phyloP scores from a whole-genome alignment of 2,797 vertebrate genomes.

The Aeoliscus strigatus region DNA sequence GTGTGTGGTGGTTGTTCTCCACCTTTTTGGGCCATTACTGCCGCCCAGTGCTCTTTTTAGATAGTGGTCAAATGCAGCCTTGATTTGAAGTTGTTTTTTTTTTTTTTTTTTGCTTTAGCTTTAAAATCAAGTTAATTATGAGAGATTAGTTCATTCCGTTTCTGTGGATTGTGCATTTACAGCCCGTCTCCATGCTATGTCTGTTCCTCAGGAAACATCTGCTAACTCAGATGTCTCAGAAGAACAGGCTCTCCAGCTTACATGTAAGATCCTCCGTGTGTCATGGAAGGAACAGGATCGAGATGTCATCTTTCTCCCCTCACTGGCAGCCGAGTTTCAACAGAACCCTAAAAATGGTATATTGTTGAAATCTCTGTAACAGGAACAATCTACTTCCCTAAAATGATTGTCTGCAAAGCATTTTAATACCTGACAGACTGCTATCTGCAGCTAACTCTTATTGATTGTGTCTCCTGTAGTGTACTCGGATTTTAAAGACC shows the following conservation, averaged over 20 bases:
- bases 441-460: not conserved
- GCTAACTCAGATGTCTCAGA: conserved; percentile 90
- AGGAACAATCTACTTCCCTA: not conserved
- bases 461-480: conserved; percentile 66
- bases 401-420: too few species aligned
- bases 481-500: conserved; percentile 96
- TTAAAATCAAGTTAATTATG: too few species aligned
- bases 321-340: conserved; percentile 90
- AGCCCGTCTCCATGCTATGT: conserved; percentile 1
- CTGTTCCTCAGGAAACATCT: conserved; percentile 78
- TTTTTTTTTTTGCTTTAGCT: too few species aligned
- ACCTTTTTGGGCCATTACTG: too few species aligned
- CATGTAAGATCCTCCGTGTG: conserved; percentile 98
- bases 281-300: conserved; percentile 97
- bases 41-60: too few species aligned
- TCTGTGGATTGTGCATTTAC: not conserved
- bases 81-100: too few species aligned
- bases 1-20: too few species aligned
- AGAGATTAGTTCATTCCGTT: too few species aligned
- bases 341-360: conserved; percentile 91
- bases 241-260: conserved; percentile 95
- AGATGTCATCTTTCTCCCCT: conserved; percentile 95
- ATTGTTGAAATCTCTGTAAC: not conserved
- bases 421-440: too few species aligned
- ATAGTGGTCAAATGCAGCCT: too few species aligned